Evolutionary conservation across 1,140 invertebrate species (phyloP).

Genomic region (Temnothorax longispinosus): DNA sequence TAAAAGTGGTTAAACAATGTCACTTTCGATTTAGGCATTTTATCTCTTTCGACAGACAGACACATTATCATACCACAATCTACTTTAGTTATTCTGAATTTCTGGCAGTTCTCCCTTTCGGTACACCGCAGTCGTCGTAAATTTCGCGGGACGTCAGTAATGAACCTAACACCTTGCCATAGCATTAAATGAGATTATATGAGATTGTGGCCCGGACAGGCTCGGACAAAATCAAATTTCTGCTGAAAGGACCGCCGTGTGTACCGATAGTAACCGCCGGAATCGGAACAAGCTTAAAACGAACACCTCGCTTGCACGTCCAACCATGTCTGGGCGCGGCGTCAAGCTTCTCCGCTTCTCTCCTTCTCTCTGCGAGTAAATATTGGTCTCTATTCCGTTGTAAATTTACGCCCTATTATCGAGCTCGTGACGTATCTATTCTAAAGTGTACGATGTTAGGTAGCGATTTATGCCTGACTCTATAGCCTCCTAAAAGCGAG

Average conservation of each 20-base stretch:
- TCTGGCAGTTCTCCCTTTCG: constrained; percentile 9
- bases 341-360: neutral
- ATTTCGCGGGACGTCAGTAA: constrained; percentile 45
- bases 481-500: constrained; percentile 39
- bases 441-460: neutral
- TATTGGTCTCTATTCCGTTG: constrained; percentile 21
- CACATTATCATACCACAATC: neutral
- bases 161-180: constrained; percentile 40
- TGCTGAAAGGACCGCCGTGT: constrained; percentile 35
- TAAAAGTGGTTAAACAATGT: neutral
- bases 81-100: constrained; percentile 39
- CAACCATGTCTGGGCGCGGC: neutral
- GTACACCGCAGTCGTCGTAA: constrained; percentile 26
- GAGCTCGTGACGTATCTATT: constrained; percentile 25
- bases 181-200: constrained; percentile 54
- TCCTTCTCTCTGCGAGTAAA: constrained; percentile 8
- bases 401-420: constrained; percentile 48
- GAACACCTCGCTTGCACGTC: constrained; percentile 13
- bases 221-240: constrained; percentile 56
- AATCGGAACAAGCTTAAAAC: constrained; percentile 54
- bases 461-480: constrained; percentile 26
- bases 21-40: neutral
- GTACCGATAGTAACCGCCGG: constrained; percentile 32
- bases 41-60: neutral
- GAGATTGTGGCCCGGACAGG: constrained; percentile 41